These are phyloP conservation scores for Hyalella azteca DNA, from an alignment of 2,888 invertebrate species.

Conservation along the genomic window DNA sequence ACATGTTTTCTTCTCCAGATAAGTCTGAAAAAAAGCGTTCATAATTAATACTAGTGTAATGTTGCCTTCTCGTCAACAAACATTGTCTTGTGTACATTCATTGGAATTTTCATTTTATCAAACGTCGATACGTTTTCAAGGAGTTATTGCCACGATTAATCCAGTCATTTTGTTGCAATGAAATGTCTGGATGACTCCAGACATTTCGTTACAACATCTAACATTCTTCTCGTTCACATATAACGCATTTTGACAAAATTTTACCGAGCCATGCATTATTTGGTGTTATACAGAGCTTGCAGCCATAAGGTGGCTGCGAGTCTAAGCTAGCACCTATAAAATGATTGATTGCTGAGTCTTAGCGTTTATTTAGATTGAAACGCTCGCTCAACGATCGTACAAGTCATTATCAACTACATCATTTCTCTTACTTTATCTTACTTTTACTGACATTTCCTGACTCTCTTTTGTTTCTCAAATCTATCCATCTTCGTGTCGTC, in stretches of 20 bases:
- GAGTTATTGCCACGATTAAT: neutral
- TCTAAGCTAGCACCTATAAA: slow-evolving; percentile 29
- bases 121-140: neutral
- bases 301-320: neutral
- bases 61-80: too few species aligned
- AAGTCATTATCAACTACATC: neutral
- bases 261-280: neutral
- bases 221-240: neutral
- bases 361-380: neutral
- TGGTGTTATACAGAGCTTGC: slow-evolving; percentile 33
- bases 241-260: neutral
- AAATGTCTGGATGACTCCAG: neutral
- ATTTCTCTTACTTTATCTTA: neutral
- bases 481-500: neutral
- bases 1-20: too few species aligned
- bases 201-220: neutral
- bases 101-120: neutral
- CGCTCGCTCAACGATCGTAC: neutral
- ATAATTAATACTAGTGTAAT: too few species aligned
- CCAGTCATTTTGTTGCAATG: neutral
- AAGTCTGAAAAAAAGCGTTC: too few species aligned
- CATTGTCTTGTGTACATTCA: neutral
- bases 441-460: neutral
- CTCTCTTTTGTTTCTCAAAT: neutral
- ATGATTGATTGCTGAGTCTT: neutral